Evolutionary conservation across 2,888 invertebrate genomes (phyloP), one percentile per base, ranked within the genome.

Genomic region (Amphipyra berbera): DNA sequence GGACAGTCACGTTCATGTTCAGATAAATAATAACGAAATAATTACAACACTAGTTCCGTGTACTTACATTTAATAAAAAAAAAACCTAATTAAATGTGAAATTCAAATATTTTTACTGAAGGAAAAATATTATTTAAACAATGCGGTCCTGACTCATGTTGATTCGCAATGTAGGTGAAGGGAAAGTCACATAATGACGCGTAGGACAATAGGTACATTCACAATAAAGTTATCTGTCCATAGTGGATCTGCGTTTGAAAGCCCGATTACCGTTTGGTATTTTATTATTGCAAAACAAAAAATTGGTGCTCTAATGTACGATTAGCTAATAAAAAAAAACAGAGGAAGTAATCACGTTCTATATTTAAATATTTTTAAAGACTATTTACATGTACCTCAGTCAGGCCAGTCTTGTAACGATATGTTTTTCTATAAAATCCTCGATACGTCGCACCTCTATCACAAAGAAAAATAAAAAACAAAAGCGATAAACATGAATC

Each of bases 141-240:
- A 45, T 35, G n/a, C 35, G 6, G 12, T 13, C 12, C 10, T 44
- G 59, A 59, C 38, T 8, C n/a, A 37, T 46, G n/a, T 54, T 12
- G 33, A 67, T 46, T 30, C 30, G 30, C 46, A 52, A 56, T 42
- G 21, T 10, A 42, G 33, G 47, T 56, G 7, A 47, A 44, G 49
- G 55, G 45, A 59, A 67, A 70, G 46, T 61, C 12, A 14, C 33
- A 15, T 61, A 56, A 35, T 40, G 48, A 35, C 15, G 46, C 1
- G 27, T 44, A 52, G 58, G 53, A 65, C 44, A 46, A 44, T 30
- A 35, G n/a, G 27, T 2, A 9, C 1, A 67, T 64, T 35, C 49
- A 49, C 27, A 40, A 14, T n/a, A 10, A 13, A 37, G 7, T 35
- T 47, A 64, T 44, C 14, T 42, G 15, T 41, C 30, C 38, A 54